These are phyloP conservation scores for Typhlomys cinereus DNA, from an alignment of 2,113 vertebrate species.

Conservation along the genomic window DNA sequence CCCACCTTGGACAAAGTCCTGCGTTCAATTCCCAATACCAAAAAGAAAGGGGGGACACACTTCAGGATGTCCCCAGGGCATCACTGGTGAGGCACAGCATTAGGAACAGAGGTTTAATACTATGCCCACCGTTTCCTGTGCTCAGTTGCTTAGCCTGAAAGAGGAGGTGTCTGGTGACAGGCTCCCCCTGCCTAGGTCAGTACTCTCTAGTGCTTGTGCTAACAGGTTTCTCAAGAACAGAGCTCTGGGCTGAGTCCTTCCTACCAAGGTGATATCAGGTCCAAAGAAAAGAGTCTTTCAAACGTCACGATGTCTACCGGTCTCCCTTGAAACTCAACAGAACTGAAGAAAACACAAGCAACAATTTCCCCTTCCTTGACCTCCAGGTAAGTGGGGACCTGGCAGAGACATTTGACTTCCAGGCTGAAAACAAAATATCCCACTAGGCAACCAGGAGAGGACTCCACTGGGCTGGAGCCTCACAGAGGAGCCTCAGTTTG, in stretches of 20 bases:
- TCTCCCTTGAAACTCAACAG: background rate
- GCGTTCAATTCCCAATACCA: background rate
- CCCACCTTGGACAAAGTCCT: background rate
- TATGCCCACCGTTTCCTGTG: background rate
- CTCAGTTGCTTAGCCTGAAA: background rate
- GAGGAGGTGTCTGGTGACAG: background rate
- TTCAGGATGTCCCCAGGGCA: background rate
- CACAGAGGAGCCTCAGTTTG: background rate
- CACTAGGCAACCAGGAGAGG: background rate
- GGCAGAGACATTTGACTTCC: background rate
- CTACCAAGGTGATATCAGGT: background rate
- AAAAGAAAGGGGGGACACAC: background rate
- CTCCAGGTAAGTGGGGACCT: background rate
- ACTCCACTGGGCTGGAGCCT: background rate
- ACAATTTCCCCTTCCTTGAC: background rate
- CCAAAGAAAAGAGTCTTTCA: background rate
- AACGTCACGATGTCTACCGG: background rate
- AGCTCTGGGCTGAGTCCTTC: background rate
- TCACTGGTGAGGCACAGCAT: background rate
- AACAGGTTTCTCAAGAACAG: background rate
- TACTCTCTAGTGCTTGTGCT: background rate
- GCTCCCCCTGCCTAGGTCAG: too few species aligned
- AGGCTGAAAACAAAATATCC: background rate
- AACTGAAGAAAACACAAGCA: background rate
- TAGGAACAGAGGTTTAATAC: background rate